Evolutionary conservation across 2,888 invertebrate species (phyloP).

Genomic region (Merodon equestris): DNA sequence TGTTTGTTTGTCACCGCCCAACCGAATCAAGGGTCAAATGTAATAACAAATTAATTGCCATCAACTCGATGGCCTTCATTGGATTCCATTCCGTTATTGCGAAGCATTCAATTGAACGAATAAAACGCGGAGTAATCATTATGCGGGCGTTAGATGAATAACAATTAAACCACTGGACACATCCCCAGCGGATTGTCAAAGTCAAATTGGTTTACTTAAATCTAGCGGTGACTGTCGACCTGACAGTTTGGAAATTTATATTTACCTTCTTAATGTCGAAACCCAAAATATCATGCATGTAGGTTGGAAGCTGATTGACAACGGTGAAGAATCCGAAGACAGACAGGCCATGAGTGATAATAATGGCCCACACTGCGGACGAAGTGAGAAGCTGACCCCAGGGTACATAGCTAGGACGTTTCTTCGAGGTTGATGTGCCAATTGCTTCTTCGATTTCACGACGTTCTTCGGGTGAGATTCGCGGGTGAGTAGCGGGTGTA

Average conservation of each 20-base stretch:
- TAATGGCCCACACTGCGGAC: slow-evolving; percentile 90
- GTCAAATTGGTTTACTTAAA: slow-evolving; percentile 44
- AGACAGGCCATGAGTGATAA: slow-evolving; percentile 89
- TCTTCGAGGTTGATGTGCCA: slow-evolving; percentile 82
- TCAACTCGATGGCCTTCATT: slow-evolving; percentile 38
- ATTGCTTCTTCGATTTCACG: slow-evolving; percentile 86
- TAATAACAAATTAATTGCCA: slow-evolving; percentile 37
- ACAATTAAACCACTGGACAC: slow-evolving; percentile 27
- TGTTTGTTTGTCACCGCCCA: not conserved
- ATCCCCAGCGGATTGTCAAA: slow-evolving; percentile 38
- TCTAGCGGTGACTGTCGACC: not conserved
- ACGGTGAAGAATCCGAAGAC: slow-evolving; percentile 94
- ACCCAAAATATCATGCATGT: slow-evolving; percentile 88
- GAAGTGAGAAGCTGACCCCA: slow-evolving; percentile 86
- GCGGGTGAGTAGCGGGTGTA: slow-evolving; percentile 89
- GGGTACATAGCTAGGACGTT: slow-evolving; percentile 85
- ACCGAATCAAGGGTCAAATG: slow-evolving; percentile 39
- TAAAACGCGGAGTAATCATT: slow-evolving; percentile 15
- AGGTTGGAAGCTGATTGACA: slow-evolving; percentile 91
- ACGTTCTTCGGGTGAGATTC: slow-evolving; percentile 87
- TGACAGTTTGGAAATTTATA: too few species aligned
- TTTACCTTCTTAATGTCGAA: slow-evolving; percentile 88
- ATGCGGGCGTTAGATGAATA: slow-evolving; percentile 49
- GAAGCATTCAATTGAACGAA: slow-evolving; percentile 49
- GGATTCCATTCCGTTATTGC: slow-evolving; percentile 46